A percentile compares a stretch with the other conserved stretches of the same genome.
Conservation (phyloP, 2,888 invertebrate species). For the Plagiodera versicolora region DNA sequence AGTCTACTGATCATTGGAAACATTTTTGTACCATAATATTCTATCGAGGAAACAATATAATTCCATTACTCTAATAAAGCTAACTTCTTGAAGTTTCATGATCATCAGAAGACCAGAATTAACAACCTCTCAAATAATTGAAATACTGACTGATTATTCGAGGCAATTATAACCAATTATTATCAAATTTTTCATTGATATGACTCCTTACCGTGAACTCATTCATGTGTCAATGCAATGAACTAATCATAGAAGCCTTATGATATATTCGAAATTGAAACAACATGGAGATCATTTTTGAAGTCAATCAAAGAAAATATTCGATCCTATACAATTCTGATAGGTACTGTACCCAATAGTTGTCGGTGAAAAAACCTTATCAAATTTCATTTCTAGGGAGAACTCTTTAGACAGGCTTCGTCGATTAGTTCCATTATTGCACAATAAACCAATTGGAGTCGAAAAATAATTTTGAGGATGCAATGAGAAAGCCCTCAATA, state of each 20-base stretch:
- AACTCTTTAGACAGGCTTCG: background rate
- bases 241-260: background rate
- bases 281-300: too few species aligned
- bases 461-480: conserved; percentile 35
- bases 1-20: conserved; percentile 34
- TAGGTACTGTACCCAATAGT: too few species aligned
- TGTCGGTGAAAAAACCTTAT: too few species aligned
- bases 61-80: conserved; percentile 38
- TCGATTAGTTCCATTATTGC: background rate
- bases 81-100: conserved; percentile 29
- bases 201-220: background rate
- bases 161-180: background rate
- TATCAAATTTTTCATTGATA: background rate
- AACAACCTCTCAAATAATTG: conserved; percentile 17
- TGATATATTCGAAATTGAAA: too few species aligned
- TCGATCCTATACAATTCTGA: too few species aligned
- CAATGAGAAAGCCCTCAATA: conserved; percentile 42
- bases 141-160: conserved; percentile 17
- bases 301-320: too few species aligned
- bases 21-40: conserved; percentile 37
- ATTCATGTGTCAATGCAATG: background rate
- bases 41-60: conserved; percentile 32
- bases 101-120: conserved; percentile 31
- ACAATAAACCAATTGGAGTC: conserved; percentile 15
- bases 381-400: too few species aligned